A percentile compares a stretch with the other conserved stretches of the same genome.
phyloP scores from a whole-genome alignment of 1,140 invertebrate species.

The Anastrepha ludens region DNA sequence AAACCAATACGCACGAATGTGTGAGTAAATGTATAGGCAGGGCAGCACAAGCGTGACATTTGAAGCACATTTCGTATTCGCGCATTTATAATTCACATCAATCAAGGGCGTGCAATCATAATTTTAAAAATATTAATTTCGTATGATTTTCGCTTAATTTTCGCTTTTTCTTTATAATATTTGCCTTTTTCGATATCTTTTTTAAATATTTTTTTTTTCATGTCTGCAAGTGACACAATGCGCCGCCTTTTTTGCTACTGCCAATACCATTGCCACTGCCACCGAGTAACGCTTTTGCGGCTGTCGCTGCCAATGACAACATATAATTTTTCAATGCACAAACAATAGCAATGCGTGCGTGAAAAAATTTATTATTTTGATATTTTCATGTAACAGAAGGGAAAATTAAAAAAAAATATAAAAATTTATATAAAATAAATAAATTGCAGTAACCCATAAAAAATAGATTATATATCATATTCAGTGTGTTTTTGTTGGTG shows the following conservation, averaged over 20 bases:
- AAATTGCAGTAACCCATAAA: slow-evolving; percentile 11
- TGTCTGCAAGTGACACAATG: slow-evolving; percentile 30
- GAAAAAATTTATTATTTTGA: slow-evolving; percentile 40
- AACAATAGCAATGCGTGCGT: slow-evolving; percentile 50
- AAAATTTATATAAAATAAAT: background rate
- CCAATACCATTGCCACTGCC: background rate
- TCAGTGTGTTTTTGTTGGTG: background rate
- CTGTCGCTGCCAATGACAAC: slow-evolving; percentile 44
- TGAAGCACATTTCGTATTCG: background rate
- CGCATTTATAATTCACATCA: slow-evolving; percentile 11
- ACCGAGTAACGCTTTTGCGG: background rate
- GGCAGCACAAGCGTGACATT: background rate
- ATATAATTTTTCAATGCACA: slow-evolving; percentile 51
- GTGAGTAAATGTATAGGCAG: background rate
- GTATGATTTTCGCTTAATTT: slow-evolving; percentile 41
- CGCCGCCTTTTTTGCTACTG: background rate
- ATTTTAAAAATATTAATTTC: slow-evolving; percentile 29
- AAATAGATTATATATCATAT: background rate
- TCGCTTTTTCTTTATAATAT: slow-evolving; percentile 12
- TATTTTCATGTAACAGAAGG: background rate
- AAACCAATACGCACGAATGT: background rate
- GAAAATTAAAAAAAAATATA: background rate
- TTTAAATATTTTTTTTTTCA: background rate
- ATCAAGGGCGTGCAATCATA: slow-evolving; percentile 36
- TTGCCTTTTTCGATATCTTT: slow-evolving; percentile 2